Evolutionary conservation across 2,797 vertebrate species (phyloP).

Genomic region (Dicrostonyx torquatus): DNA sequence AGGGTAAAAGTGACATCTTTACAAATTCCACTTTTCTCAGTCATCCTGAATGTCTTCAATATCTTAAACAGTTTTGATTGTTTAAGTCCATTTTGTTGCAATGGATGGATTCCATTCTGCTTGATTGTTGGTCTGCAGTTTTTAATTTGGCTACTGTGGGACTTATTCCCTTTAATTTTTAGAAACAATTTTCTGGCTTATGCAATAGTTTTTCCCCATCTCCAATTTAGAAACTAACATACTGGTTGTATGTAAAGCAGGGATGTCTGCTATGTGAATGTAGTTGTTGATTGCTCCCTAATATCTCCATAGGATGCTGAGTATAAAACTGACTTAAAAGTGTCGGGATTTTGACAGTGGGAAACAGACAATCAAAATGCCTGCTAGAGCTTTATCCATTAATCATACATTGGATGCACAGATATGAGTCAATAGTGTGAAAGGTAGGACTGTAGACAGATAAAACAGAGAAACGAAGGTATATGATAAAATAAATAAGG

Average conservation of each 20-base stretch:
- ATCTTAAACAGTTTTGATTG: neutral
- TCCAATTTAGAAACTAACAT: conserved; percentile 2
- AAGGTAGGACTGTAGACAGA: conserved; percentile 31
- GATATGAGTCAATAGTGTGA: neutral
- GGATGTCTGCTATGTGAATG: neutral
- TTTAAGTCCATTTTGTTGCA: neutral
- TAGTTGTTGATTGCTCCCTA: conserved; percentile 15
- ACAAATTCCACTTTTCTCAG: neutral
- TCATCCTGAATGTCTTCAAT: neutral
- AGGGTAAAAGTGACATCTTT: neutral
- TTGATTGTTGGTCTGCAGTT: neutral
- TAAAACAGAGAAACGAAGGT: conserved; percentile 67
- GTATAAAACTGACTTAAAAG: conserved; percentile 3
- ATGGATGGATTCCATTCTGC: neutral
- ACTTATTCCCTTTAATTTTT: conserved; percentile 28
- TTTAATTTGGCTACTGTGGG: neutral
- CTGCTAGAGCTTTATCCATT: neutral
- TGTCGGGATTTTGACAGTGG: conserved; percentile 37
- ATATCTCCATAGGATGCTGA: neutral
- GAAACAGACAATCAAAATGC: conserved; percentile 13
- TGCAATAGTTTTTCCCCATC: neutral
- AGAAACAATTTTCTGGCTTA: neutral
- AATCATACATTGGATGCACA: neutral
- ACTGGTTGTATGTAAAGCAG: conserved; percentile 3
- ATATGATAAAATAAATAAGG: conserved; percentile 47